Conservation (phyloP, 2,888 invertebrate species). For the Macrophya annulata region DNA sequence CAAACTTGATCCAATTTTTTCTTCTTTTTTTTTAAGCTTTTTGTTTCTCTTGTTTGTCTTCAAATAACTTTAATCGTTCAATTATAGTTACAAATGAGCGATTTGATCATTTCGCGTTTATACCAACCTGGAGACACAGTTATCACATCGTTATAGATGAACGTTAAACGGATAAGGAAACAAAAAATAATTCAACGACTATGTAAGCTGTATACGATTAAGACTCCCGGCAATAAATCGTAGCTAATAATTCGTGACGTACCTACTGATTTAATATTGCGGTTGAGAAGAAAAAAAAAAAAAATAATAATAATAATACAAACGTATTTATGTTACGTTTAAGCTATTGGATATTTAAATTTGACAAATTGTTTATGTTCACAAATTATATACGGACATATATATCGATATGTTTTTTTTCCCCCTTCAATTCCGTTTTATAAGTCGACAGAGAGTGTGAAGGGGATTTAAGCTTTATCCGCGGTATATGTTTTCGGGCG, state of each 20-base stretch:
- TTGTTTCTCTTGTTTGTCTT: background rate
- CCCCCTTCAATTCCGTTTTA: background rate
- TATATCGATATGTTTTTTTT: background rate
- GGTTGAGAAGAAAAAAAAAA: background rate
- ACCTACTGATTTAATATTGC: background rate
- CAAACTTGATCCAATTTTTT: background rate
- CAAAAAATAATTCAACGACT: background rate
- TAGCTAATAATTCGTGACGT: background rate
- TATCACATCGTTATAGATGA: constrained; percentile 17
- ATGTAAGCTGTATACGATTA: background rate
- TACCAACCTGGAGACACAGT: background rate
- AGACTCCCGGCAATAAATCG: background rate
- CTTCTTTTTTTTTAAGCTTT: background rate
- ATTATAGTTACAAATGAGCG: constrained; percentile 14
- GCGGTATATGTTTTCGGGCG: background rate
- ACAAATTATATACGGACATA: background rate
- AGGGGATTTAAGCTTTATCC: background rate
- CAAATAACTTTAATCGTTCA: constrained; percentile 22
- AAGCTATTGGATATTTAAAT: background rate
- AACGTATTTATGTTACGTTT: background rate
- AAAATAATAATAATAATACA: too few species aligned
- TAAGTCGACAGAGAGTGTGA: background rate
- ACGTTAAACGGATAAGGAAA: background rate
- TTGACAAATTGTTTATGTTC: background rate
- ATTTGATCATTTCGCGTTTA: constrained; percentile 14